Evolutionary conservation across 2,888 invertebrate genomes (phyloP).

Genomic region (Xestia xanthographa): DNA sequence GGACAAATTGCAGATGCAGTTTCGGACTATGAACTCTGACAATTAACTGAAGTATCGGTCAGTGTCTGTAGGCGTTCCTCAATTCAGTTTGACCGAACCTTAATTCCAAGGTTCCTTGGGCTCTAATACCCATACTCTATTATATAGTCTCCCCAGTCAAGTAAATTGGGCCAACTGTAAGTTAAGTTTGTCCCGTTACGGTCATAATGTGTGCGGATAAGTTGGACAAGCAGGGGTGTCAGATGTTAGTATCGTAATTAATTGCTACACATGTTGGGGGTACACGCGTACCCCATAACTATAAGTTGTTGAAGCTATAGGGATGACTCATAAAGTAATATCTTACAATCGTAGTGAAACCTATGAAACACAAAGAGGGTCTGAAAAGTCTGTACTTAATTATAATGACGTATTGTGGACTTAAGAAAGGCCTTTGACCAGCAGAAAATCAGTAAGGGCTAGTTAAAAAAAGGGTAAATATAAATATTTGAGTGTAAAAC

Average conservation of each 20-base stretch:
- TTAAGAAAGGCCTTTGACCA: background rate
- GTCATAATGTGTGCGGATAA: slow-evolving; percentile 24
- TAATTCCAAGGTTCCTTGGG: background rate
- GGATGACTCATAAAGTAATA: background rate
- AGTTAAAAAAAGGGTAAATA: background rate
- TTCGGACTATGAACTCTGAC: background rate
- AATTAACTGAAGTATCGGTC: background rate
- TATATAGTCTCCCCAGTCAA: slow-evolving; percentile 4
- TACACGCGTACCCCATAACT: background rate
- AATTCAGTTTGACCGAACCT: background rate
- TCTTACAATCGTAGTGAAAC: background rate
- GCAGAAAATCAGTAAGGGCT: background rate
- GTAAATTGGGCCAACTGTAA: background rate
- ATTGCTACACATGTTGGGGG: slow-evolving; percentile 16
- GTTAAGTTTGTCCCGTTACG: slow-evolving; percentile 17
- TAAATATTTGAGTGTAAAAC: background rate
- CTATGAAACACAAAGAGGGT: background rate
- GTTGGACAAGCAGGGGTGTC: slow-evolving; percentile 16
- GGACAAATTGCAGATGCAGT: background rate
- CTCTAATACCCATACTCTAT: background rate
- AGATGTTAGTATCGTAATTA: slow-evolving; percentile 21
- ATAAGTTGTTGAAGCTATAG: background rate
- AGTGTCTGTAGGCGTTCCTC: background rate
- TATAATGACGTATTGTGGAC: background rate
- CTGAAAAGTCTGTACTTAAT: background rate